phyloP scores from a whole-genome alignment of 2,888 invertebrate genomes.

The Monochamus alternatus region DNA sequence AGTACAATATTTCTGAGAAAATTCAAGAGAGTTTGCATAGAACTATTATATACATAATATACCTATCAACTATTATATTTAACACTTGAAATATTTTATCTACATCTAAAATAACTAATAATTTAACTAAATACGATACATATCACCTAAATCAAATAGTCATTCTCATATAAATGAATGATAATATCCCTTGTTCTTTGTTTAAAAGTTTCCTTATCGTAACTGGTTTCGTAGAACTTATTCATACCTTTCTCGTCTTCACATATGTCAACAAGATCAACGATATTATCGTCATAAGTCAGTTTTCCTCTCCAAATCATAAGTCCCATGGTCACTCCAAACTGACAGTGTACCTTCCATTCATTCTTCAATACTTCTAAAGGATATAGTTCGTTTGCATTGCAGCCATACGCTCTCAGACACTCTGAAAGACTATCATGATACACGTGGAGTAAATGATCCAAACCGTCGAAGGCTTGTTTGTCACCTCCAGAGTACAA shows the following conservation, averaged over 20 bases:
- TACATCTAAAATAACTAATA: not conserved
- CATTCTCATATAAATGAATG: conserved; percentile 2
- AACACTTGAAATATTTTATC: too few species aligned
- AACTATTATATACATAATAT: too few species aligned
- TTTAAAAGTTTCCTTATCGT: conserved; percentile 4
- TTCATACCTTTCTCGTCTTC: not conserved
- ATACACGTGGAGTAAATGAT: conserved; percentile 63
- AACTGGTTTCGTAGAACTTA: not conserved
- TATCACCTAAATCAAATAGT: not conserved
- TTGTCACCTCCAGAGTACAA: conserved; percentile 62
- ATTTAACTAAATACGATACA: not conserved
- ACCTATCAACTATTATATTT: too few species aligned
- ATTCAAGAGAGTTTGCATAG: too few species aligned
- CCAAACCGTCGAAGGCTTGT: conserved; percentile 59
- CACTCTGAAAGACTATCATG: conserved; percentile 58
- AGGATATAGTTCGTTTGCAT: conserved; percentile 60
- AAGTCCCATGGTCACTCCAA: not conserved
- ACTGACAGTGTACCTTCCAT: not conserved
- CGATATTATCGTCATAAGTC: not conserved
- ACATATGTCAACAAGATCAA: conserved; percentile 30
- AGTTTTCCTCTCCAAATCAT: conserved; percentile 11
- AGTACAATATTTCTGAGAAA: too few species aligned
- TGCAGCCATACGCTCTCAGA: conserved; percentile 56
- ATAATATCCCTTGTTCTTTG: not conserved
- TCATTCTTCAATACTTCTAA: conserved; percentile 49